Evolutionary conservation across 2,888 invertebrate species (phyloP).

Genomic region (Nemurella pictetii): DNA sequence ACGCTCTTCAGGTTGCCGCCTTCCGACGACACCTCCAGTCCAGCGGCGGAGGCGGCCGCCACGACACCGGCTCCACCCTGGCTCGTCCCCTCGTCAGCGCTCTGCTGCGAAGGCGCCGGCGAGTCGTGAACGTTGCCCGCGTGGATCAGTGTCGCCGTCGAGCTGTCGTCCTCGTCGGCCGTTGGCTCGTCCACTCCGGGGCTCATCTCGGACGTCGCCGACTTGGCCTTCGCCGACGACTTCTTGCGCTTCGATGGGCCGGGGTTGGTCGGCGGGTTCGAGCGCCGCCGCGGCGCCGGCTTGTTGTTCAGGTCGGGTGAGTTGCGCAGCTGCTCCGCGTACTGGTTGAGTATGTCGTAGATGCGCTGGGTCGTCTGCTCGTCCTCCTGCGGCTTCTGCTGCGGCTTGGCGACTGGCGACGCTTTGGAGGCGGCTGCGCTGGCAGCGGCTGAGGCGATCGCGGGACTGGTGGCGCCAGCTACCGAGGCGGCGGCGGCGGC

Average conservation of each 20-base stretch:
- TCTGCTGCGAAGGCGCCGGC: slow-evolving; percentile 51
- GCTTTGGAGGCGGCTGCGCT: slow-evolving; percentile 59
- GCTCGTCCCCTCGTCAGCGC: slow-evolving; percentile 48
- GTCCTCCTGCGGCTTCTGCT: slow-evolving; percentile 76
- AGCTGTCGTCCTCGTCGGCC: slow-evolving; percentile 76
- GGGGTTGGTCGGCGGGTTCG: slow-evolving; percentile 73
- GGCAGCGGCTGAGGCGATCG: slow-evolving; percentile 44
- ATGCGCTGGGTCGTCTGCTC: slow-evolving; percentile 80
- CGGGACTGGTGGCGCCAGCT: slow-evolving; percentile 50
- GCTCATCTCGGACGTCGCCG: slow-evolving; percentile 57
- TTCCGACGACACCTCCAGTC: slow-evolving; percentile 48
- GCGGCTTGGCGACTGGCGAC: slow-evolving; percentile 66
- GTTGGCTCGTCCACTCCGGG: slow-evolving; percentile 67
- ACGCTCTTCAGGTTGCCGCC: slow-evolving; percentile 49
- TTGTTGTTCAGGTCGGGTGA: slow-evolving; percentile 79
- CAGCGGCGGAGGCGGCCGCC: slow-evolving; percentile 4
- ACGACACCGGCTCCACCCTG: background rate
- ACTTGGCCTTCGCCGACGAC: slow-evolving; percentile 58
- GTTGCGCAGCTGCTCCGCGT: slow-evolving; percentile 77
- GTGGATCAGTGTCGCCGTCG: slow-evolving; percentile 66
- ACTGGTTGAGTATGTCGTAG: slow-evolving; percentile 76
- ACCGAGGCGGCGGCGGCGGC: background rate
- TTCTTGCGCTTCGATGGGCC: slow-evolving; percentile 71
- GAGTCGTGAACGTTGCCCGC: slow-evolving; percentile 51
- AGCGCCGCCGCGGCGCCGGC: slow-evolving; percentile 74